Percentiles rank a stretch among this genome's conserved stretches.
Evolutionary conservation across 1,140 invertebrate species (phyloP).

Genomic region (Drosophila sucinea): DNA sequence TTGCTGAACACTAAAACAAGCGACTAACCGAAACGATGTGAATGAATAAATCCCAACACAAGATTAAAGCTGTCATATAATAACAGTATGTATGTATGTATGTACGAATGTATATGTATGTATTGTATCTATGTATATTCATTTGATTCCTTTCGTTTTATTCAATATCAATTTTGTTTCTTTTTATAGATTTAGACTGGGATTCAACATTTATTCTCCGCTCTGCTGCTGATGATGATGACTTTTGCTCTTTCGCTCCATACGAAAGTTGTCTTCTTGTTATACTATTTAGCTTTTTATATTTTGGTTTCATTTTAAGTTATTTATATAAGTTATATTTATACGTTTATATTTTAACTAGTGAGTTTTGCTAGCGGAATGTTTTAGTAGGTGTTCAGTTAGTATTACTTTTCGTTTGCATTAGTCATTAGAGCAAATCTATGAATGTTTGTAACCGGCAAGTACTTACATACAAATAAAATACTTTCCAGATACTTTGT

Average conservation of each 20-base stretch:
- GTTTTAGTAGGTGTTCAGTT: neutral
- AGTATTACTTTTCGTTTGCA: neutral
- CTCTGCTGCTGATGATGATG: slow-evolving; percentile 52
- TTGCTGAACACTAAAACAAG: slow-evolving; percentile 73
- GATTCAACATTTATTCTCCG: slow-evolving; percentile 41
- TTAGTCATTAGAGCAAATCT: neutral
- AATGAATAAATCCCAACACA: slow-evolving; percentile 60
- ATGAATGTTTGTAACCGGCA: too few relatives aligned
- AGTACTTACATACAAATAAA: neutral
- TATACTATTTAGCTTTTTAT: slow-evolving; percentile 51
- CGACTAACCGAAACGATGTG: slow-evolving; percentile 59
- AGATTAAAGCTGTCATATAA: slow-evolving; percentile 62
- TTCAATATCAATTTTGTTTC: slow-evolving; percentile 22
- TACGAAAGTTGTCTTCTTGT: slow-evolving; percentile 48
- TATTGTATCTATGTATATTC: slow-evolving; percentile 32
- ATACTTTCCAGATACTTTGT: neutral
- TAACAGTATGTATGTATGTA: slow-evolving; percentile 20
- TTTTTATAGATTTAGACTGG: slow-evolving; percentile 53
- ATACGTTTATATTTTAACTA: neutral
- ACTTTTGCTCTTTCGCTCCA: slow-evolving; percentile 52
- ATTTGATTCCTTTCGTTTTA: slow-evolving; percentile 20
- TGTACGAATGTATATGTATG: slow-evolving; percentile 13
- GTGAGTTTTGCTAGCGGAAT: neutral
- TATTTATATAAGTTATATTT: slow-evolving; percentile 9
- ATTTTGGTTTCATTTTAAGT: slow-evolving; percentile 33